A percentile compares a stretch with the other conserved stretches of the same genome.
These are phyloP conservation scores for Drepanosiphum platanoidis DNA, from an alignment of 2,888 invertebrate species.

Conservation along the genomic window DNA sequence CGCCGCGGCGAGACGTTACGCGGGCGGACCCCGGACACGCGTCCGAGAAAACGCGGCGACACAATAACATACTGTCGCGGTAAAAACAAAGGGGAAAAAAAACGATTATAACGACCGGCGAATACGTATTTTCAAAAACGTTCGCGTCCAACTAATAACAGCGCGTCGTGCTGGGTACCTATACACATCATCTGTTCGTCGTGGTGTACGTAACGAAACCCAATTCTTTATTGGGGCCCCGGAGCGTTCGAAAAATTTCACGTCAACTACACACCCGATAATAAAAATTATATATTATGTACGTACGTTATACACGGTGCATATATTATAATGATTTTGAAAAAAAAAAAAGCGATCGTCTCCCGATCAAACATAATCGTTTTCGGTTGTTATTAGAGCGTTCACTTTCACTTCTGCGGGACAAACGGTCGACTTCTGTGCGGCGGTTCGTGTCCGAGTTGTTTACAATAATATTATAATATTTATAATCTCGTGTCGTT, in stretches of 20 bases:
- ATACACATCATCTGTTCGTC: no score
- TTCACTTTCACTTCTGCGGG: constrained; percentile 43
- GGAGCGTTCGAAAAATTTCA: neutral
- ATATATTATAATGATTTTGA: constrained; percentile 2
- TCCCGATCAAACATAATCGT: constrained; percentile 29
- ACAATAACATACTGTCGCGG: no score
- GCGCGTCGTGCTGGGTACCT: no score
- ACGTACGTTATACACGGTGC: neutral
- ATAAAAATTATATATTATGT: neutral
- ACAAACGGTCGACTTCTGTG: neutral
- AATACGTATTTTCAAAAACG: no score
- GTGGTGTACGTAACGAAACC: neutral
- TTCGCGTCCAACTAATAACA: no score
- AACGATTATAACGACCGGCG: no score
- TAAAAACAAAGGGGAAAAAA: no score
- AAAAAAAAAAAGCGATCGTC: constrained; percentile 30
- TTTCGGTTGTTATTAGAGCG: constrained; percentile 16
- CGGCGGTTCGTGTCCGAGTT: neutral
- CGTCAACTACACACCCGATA: neutral
- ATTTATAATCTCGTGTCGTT: neutral
- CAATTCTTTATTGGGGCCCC: neutral
- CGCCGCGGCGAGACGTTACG: no score
- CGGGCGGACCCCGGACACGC: no score
- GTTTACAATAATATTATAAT: constrained; percentile 11
- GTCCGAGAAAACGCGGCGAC: no score